These are phyloP conservation scores for Halcyon senegalensis DNA, from an alignment of 2,113 vertebrate species.

Conservation along the genomic window DNA sequence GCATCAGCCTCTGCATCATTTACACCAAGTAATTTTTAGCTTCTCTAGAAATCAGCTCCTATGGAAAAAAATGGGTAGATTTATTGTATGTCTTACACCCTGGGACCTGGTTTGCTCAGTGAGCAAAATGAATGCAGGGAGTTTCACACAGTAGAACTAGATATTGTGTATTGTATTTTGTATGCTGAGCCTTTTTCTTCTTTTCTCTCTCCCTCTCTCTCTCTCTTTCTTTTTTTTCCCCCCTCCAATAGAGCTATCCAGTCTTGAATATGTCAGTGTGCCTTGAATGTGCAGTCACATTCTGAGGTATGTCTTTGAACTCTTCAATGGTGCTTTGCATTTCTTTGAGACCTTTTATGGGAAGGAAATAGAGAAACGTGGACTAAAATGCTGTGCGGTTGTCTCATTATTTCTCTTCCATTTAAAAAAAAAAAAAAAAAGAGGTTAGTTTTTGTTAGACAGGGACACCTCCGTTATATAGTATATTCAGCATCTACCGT, in stretches of 20 bases:
- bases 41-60: conserved; percentile 35
- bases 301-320: conserved; percentile 60
- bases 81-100: conserved; percentile 6
- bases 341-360: conserved; percentile 64
- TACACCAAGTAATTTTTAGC: conserved; percentile 57
- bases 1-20: conserved; percentile 55
- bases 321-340: conserved; percentile 63
- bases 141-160: conserved; percentile 33
- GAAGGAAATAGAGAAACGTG: conserved; percentile 49
- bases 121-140: conserved; percentile 52
- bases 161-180: conserved; percentile 34
- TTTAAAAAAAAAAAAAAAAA: not conserved
- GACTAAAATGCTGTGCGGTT: conserved; percentile 29
- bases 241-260: conserved; percentile 55
- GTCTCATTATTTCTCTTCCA: conserved; percentile 44
- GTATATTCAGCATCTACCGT: conserved; percentile 19
- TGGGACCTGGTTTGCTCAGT: conserved; percentile 29
- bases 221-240: not conserved
- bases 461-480: not conserved
- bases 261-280: conserved; percentile 38
- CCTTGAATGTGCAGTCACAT: conserved; percentile 57
- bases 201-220: not conserved
- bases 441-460: conserved; percentile 21
- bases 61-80: not conserved
- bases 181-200: not conserved